Evolutionary conservation across 2,888 invertebrate genomes (phyloP).

Genomic region (Andrena trimmerana): DNA sequence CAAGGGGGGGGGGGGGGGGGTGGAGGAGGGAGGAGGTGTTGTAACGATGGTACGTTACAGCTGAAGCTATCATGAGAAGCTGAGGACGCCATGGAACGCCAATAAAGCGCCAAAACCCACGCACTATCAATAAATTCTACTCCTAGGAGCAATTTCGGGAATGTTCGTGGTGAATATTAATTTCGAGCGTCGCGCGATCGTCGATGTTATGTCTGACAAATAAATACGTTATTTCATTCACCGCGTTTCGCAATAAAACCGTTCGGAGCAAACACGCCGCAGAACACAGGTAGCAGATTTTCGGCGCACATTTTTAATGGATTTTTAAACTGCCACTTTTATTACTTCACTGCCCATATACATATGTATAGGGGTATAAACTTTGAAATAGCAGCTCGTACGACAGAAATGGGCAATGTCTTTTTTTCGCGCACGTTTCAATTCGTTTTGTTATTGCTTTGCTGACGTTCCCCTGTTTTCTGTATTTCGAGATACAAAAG

Average conservation of each 20-base stretch:
- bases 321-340: too few relatives aligned
- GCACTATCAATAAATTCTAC: conserved; percentile 38
- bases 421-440: too few relatives aligned
- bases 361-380: too few relatives aligned
- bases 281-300: neutral
- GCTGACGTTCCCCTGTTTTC: too few relatives aligned
- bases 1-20: neutral
- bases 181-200: neutral
- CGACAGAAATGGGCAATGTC: too few relatives aligned
- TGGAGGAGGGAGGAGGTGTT: too few relatives aligned
- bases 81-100: conserved; percentile 17
- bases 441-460: too few relatives aligned
- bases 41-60: conserved; percentile 32
- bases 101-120: conserved; percentile 43
- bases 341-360: too few relatives aligned
- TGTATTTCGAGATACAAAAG: too few relatives aligned
- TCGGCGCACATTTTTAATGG: too few relatives aligned
- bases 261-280: neutral
- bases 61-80: conserved; percentile 16
- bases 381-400: too few relatives aligned
- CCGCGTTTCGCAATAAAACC: neutral
- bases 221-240: neutral
- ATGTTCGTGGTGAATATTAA: conserved; percentile 27
- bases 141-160: conserved; percentile 28
- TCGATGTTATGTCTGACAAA: neutral